Percentiles rank a stretch among this genome's conserved stretches.
These are phyloP conservation scores for Schizopygopsis pylzovi DNA, from an alignment of 2,797 vertebrate species.

Conservation along the genomic window DNA sequence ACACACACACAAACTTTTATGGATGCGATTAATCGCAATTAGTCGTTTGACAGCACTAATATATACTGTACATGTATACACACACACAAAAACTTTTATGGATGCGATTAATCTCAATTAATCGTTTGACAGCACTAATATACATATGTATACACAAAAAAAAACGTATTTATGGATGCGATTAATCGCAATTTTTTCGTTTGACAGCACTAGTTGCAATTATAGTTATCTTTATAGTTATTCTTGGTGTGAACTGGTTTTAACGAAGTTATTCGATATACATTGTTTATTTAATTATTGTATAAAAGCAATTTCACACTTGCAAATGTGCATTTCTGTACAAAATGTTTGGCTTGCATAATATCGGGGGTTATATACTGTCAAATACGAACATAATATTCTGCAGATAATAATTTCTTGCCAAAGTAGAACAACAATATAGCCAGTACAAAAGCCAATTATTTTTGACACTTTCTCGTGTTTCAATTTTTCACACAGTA, in stretches of 20 bases:
- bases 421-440: neutral
- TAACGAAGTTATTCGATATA: neutral
- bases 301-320: neutral
- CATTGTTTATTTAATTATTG: neutral
- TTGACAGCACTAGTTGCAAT: neutral
- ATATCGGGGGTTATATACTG: neutral
- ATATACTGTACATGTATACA: too few relatives aligned
- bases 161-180: too few relatives aligned
- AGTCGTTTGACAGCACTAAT: too few relatives aligned
- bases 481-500: neutral
- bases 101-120: too few relatives aligned
- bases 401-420: neutral
- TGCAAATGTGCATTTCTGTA: neutral
- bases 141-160: too few relatives aligned
- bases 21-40: too few relatives aligned
- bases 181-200: too few relatives aligned
- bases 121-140: too few relatives aligned
- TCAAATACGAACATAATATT: neutral
- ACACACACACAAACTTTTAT: too few relatives aligned
- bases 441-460: neutral
- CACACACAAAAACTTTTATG: too few relatives aligned
- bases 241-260: neutral
- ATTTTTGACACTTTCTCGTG: neutral
- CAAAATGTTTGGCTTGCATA: neutral
- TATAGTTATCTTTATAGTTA: neutral